Percentiles rank a stretch among this genome's conserved stretches.
Conservation (phyloP, 2,797 vertebrate genomes). For the Picus viridis region DNA sequence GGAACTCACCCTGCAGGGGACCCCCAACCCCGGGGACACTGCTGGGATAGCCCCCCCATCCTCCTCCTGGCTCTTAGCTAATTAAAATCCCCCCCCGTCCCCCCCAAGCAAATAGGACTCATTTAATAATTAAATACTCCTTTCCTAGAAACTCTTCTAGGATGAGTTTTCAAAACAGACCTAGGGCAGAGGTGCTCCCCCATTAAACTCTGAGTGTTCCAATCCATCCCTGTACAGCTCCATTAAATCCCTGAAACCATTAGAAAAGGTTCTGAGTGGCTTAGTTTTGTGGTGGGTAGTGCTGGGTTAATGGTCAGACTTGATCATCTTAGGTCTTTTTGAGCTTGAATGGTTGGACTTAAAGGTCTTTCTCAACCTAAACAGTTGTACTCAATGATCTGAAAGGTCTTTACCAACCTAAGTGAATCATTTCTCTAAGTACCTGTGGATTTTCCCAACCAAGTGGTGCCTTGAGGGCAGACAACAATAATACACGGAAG, state of each 20-base stretch:
- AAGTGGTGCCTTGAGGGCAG: not conserved
- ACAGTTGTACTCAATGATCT: not conserved
- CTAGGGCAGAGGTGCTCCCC: not conserved
- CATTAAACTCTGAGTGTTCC: not conserved
- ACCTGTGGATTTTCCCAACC: not conserved
- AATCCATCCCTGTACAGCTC: not conserved
- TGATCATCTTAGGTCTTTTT: not conserved
- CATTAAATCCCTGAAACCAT: not conserved
- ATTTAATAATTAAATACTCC: not conserved
- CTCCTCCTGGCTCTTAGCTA: not conserved
- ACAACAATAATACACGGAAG: not conserved
- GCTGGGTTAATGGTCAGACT: not conserved
- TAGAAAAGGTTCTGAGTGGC: not conserved
- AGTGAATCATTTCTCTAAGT: not conserved
- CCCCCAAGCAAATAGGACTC: not conserved
- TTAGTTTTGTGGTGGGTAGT: not conserved
- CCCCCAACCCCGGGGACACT: rapidly evolving
- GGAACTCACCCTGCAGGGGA: not conserved
- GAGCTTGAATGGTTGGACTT: not conserved
- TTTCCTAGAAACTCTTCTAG: not conserved
- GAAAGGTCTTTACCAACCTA: not conserved
- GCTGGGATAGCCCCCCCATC: not conserved
- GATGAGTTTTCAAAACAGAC: not conserved
- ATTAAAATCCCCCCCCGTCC: not conserved
- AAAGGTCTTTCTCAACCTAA: not conserved